Conservation (phyloP, 2,113 vertebrate genomes). For the Forbesichthys agassizii region DNA sequence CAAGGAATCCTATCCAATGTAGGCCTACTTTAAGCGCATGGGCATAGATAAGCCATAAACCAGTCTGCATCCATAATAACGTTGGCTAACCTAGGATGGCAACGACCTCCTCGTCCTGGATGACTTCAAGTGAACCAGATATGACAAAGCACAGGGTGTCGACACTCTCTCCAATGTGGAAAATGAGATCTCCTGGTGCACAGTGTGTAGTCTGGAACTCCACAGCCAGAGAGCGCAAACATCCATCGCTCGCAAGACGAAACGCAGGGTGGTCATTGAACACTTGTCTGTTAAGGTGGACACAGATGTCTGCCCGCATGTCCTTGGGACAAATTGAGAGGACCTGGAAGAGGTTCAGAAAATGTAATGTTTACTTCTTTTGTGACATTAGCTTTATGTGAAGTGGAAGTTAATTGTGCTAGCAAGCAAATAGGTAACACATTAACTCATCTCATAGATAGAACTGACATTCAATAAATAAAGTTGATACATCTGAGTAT, state of each 20-base stretch:
- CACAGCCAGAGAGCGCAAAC: slow-evolving; percentile 92
- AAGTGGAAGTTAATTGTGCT: not conserved
- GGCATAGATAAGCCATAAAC: not conserved
- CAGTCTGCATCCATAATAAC: not conserved
- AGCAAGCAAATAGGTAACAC: not conserved
- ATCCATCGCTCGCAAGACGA: slow-evolving; percentile 94
- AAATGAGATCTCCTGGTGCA: slow-evolving; percentile 97
- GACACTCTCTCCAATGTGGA: slow-evolving; percentile 95
- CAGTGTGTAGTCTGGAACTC: slow-evolving; percentile 98
- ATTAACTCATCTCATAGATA: too few species aligned
- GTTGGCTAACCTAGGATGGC: slow-evolving; percentile 89
- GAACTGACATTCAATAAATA: too few species aligned
- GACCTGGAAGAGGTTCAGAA: slow-evolving; percentile 75
- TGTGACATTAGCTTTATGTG: not conserved
- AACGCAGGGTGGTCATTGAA: slow-evolving; percentile 98
- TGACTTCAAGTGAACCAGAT: slow-evolving; percentile 95
- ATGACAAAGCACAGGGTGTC: slow-evolving; percentile 98
- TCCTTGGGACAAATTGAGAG: slow-evolving; percentile 98
- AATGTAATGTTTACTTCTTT: not conserved
- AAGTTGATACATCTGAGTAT: too few species aligned
- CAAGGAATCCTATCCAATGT: too few species aligned
- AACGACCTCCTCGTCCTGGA: slow-evolving; percentile 98
- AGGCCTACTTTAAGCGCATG: not conserved
- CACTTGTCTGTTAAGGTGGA: slow-evolving; percentile 95
- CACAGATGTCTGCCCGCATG: slow-evolving; percentile 98